Evolutionary conservation across 2,797 vertebrate species (phyloP), one percentile per base, ranked within the genome.

Genomic region (Manis crassicaudata): DNA sequence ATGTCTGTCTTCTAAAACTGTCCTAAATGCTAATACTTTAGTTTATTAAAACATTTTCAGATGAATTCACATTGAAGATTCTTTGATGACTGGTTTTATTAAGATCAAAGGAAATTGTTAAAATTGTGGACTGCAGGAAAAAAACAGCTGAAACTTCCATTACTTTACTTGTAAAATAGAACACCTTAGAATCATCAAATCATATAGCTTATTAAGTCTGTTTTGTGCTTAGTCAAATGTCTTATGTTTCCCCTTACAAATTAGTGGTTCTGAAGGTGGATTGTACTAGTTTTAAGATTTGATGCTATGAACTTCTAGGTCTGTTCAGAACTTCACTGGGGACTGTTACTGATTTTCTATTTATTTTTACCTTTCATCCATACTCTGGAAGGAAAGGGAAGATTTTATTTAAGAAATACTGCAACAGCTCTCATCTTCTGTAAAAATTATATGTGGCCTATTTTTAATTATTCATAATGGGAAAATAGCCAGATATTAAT

Each of bases 331-430:
- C 46, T 88, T 82, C 27, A 7, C 18, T 72, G 50, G 67, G 23
- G 40, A 88, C 40, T n/a, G 82, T 82, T 40, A 52, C 46, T 46
- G 46, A 46, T 77, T 89, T 65, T 83, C 40, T 85, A 20, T 75
- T 46, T 52, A 52, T 58, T 90, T 85, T 79, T 76, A 70, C 58
- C 11, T 68, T 82, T 75, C 17, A 81, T 27, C 37, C 12, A 7
- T 52, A 90, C 27, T n/a, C 62, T 75, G 58, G 72, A 35, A 76
- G 21, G 17, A 46, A 86, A 40, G 58, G 58, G 20, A 58, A 65
- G 35, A 65, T 81, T 81, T 72, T 46, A 72, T 70, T 75, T 82
- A 76, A 87, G 82, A 81, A 92, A 32, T 95, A 40, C 17, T 95
- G 20, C 60, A 88, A 46, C 16, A 52, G 40, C 50, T 87, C 16